Percentiles rank a stretch among this genome's conserved stretches.
Conservation (phyloP, 2,113 vertebrate genomes). For the Hirundichthys speculiger region DNA sequence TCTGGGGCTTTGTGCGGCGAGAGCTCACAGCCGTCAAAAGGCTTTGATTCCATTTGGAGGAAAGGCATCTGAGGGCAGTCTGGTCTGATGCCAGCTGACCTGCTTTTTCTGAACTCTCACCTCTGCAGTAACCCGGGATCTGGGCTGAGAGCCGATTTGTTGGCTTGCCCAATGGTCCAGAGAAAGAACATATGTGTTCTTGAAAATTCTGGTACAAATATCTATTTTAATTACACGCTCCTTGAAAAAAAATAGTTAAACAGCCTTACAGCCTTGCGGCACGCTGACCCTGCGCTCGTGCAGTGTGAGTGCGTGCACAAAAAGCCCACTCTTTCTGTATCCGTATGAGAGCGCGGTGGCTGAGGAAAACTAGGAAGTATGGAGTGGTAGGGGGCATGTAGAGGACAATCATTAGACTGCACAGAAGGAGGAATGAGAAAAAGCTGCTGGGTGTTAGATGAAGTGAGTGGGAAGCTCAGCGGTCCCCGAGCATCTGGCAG, state of each 20-base stretch:
- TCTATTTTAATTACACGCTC: constrained; percentile 31
- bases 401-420: constrained; percentile 85
- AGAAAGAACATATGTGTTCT: constrained; percentile 14
- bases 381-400: constrained; percentile 86
- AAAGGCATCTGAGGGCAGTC: constrained; percentile 35
- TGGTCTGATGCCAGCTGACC: constrained; percentile 62
- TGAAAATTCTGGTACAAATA: constrained; percentile 16
- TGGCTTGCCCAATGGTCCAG: constrained; percentile 16
- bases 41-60: constrained; percentile 60
- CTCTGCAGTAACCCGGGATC: constrained; percentile 40
- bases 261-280: constrained; percentile 17
- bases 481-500: constrained; percentile 98
- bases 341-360: constrained; percentile 63
- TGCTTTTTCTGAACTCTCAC: constrained; percentile 60
- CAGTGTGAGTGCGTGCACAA: constrained; percentile 14
- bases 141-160: constrained; percentile 61
- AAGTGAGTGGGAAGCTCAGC: constrained; percentile 87
- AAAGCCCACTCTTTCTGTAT: constrained; percentile 28
- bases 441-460: constrained; percentile 83
- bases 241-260: constrained; percentile 38
- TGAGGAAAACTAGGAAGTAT: constrained; percentile 78
- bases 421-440: constrained; percentile 80
- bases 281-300: constrained; percentile 22
- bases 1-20: constrained; percentile 27
- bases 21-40: constrained; percentile 29